Conservation (phyloP, 2,797 vertebrate species). For the Botia kubotai region DNA sequence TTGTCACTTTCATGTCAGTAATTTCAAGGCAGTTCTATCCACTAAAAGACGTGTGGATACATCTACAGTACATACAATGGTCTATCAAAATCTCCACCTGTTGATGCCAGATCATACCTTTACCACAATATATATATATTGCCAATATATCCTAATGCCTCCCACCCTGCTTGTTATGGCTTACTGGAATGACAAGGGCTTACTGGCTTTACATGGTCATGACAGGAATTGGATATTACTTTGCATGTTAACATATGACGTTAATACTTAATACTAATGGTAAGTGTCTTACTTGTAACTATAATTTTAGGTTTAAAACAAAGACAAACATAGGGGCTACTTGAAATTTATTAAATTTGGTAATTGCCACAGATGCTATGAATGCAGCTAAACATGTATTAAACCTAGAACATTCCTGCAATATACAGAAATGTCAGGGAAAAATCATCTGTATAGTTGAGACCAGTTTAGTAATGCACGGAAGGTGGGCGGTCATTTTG, state of each 20-base stretch:
- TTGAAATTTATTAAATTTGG: neutral
- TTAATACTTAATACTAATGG: neutral
- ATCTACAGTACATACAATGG: too few relatives aligned
- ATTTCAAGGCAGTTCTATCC: too few relatives aligned
- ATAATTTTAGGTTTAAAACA: too few relatives aligned
- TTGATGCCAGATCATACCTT: too few relatives aligned
- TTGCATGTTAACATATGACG: neutral
- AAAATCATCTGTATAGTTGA: neutral
- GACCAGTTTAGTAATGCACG: constrained; percentile 10
- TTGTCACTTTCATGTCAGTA: too few relatives aligned
- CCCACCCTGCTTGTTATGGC: neutral
- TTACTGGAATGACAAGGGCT: neutral
- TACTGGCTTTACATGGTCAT: neutral
- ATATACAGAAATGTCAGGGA: neutral
- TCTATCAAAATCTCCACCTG: neutral
- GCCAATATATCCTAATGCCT: neutral
- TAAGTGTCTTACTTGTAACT: neutral
- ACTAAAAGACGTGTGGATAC: too few relatives aligned
- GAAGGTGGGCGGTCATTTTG: constrained; percentile 24
- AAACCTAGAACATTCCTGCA: neutral
- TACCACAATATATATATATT: too few relatives aligned
- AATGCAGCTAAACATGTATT: neutral
- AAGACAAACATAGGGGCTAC: too few relatives aligned
- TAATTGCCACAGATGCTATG: neutral
- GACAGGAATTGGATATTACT: neutral